phyloP scores from a whole-genome alignment of 2,797 vertebrate genomes.

The Chelidonichthys spinosus region DNA sequence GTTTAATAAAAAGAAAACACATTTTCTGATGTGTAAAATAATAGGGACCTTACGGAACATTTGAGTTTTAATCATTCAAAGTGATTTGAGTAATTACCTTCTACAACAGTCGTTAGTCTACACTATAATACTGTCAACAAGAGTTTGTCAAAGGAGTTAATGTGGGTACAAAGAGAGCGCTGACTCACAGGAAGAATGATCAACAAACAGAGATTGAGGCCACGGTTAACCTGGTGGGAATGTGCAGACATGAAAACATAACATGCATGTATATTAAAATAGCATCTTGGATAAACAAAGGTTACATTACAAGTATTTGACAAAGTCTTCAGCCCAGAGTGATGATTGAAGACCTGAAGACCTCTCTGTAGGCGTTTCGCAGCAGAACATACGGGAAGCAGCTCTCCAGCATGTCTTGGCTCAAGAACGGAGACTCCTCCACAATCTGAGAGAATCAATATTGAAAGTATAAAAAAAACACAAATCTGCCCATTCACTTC shows the following conservation, averaged over 20 bases:
- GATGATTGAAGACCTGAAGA: conserved; percentile 82
- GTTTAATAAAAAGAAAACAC: not conserved
- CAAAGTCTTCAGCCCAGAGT: conserved; percentile 74
- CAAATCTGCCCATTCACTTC: not conserved
- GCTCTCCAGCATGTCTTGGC: conserved; percentile 92
- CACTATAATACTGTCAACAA: not conserved
- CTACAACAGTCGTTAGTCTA: not conserved
- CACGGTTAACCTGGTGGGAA: not conserved
- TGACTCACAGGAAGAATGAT: conserved; percentile 18
- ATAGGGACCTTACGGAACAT: not conserved
- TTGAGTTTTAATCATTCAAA: conserved; percentile 21
- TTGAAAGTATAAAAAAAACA: not conserved
- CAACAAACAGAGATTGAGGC: conserved; percentile 1
- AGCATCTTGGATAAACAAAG: conserved; percentile 6
- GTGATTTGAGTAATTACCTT: not conserved
- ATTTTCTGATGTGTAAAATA: not conserved
- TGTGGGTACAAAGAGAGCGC: not conserved
- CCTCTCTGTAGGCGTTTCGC: conserved; percentile 92
- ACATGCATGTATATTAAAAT: conserved; percentile 3
- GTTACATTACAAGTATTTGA: conserved; percentile 3
- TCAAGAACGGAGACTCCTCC: conserved; percentile 92
- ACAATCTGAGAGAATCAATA: conserved; percentile 84
- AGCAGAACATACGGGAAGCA: conserved; percentile 95
- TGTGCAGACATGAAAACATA: conserved; percentile 4
- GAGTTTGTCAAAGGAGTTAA: not conserved